phyloP scores from a whole-genome alignment of 2,888 invertebrate species.

The Apodemia hepburni region DNA sequence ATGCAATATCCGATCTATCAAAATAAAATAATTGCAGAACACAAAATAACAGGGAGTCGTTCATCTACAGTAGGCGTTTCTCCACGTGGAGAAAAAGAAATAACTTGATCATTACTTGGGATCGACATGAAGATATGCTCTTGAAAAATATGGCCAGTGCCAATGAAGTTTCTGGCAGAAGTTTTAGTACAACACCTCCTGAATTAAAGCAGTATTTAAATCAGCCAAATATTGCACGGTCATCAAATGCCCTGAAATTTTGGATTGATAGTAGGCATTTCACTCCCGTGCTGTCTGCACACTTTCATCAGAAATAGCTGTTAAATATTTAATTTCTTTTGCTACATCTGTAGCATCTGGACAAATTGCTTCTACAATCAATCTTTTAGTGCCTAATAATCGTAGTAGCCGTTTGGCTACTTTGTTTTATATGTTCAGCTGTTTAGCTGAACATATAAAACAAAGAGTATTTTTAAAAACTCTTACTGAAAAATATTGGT shows the following conservation, averaged over 20 bases:
- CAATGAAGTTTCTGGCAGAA: too few relatives aligned
- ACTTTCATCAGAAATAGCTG: slow-evolving; percentile 25
- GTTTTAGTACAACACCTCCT: too few relatives aligned
- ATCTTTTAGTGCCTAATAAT: slow-evolving; percentile 28
- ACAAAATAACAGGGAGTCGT: slow-evolving; percentile 18
- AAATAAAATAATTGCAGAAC: slow-evolving; percentile 19
- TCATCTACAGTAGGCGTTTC: background rate
- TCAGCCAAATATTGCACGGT: too few relatives aligned
- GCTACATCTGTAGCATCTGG: slow-evolving; percentile 30
- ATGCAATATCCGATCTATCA: slow-evolving; percentile 22
- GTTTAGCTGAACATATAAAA: background rate
- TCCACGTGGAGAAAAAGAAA: too few relatives aligned
- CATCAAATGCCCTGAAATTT: slow-evolving; percentile 18
- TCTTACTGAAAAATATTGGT: too few relatives aligned
- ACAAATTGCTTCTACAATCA: slow-evolving; percentile 31
- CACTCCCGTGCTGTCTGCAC: slow-evolving; percentile 22
- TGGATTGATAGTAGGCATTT: slow-evolving; percentile 30
- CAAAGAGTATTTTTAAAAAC: too few relatives aligned
- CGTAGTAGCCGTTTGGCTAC: slow-evolving; percentile 19
- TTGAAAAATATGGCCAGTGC: too few relatives aligned
- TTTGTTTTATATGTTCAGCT: too few relatives aligned
- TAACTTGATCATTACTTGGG: too few relatives aligned
- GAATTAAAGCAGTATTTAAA: too few relatives aligned
- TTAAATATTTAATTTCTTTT: slow-evolving; percentile 32
- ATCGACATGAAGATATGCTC: too few relatives aligned